Conservation (phyloP, 2,797 vertebrate genomes). For the Semotilus atromaculatus region DNA sequence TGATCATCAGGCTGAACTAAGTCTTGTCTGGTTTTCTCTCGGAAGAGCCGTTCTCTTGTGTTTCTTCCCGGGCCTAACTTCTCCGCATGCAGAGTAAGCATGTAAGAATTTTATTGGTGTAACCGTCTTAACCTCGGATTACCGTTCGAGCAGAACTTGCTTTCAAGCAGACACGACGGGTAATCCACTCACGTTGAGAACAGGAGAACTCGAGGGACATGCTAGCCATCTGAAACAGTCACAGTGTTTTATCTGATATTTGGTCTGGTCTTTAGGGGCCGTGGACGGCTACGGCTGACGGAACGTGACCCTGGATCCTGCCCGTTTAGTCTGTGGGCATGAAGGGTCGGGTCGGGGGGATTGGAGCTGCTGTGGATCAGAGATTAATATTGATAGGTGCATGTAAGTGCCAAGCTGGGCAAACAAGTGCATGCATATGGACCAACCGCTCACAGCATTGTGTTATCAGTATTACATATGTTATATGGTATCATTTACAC, state of each 20-base stretch:
- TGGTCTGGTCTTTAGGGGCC: conserved; percentile 16
- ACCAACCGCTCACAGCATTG: not conserved
- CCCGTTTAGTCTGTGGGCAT: not conserved
- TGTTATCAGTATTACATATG: not conserved
- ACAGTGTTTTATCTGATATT: conserved; percentile 44
- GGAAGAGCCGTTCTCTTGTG: conserved; percentile 25
- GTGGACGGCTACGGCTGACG: not conserved
- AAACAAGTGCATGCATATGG: conserved; percentile 4
- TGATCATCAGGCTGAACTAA: conserved; percentile 52
- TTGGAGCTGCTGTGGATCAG: conserved; percentile 20
- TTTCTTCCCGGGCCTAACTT: conserved; percentile 7
- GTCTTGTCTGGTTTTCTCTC: conserved; percentile 29
- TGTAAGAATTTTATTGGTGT: conserved; percentile 40
- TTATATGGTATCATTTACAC: not conserved
- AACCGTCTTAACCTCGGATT: conserved; percentile 55
- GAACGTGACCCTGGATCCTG: conserved; percentile 22
- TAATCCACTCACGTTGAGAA: conserved; percentile 47
- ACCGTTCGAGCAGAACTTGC: conserved; percentile 45
- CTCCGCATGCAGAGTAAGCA: conserved; percentile 33
- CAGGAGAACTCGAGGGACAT: conserved; percentile 25
- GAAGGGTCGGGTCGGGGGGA: conserved; percentile 1
- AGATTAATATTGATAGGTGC: conserved; percentile 34
- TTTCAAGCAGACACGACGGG: conserved; percentile 46
- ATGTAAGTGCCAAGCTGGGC: conserved; percentile 11
- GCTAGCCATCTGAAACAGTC: conserved; percentile 42